A percentile compares a stretch with the other conserved stretches of the same genome.
phyloP scores from a whole-genome alignment of 2,113 vertebrate genomes.

The Uria lomvia region DNA sequence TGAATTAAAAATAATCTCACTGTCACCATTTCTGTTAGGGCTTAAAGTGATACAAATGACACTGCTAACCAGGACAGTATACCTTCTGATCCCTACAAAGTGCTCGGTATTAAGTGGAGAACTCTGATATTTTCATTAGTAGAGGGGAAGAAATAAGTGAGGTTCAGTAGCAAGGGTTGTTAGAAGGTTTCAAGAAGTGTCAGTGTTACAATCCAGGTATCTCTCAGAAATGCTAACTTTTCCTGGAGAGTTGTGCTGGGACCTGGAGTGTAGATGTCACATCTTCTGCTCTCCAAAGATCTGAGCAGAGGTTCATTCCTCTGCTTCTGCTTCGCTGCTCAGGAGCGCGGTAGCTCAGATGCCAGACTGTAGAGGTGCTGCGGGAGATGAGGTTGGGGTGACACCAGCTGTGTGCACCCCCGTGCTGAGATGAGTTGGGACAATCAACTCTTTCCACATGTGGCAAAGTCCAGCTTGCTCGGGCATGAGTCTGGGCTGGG shows the following conservation, averaged over 20 bases:
- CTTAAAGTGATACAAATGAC: not conserved
- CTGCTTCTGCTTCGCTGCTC: not conserved
- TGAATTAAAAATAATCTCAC: not conserved
- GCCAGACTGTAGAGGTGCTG: not conserved
- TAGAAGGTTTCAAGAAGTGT: not conserved
- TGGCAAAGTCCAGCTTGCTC: not conserved
- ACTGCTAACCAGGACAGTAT: not conserved
- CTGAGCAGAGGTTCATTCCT: not conserved
- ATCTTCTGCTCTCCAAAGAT: not conserved
- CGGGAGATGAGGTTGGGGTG: not conserved
- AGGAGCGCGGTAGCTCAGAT: rapidly evolving
- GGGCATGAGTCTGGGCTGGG: not conserved
- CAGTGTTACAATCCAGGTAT: not conserved
- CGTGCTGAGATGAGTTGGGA: not conserved
- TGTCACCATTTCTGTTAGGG: not conserved
- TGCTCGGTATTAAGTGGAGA: not conserved
- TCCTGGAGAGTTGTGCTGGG: not conserved
- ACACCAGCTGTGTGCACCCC: not conserved
- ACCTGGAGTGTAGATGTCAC: not conserved
- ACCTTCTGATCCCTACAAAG: not conserved
- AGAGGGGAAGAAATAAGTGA: not conserved
- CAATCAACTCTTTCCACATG: not conserved
- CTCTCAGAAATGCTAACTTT: not conserved
- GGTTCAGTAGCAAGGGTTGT: not conserved
- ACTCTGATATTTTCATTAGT: not conserved